A percentile compares a stretch with the other conserved stretches of the same genome.
Conservation (phyloP, 2,888 invertebrate genomes). For the Schrankia costaestrigalis region DNA sequence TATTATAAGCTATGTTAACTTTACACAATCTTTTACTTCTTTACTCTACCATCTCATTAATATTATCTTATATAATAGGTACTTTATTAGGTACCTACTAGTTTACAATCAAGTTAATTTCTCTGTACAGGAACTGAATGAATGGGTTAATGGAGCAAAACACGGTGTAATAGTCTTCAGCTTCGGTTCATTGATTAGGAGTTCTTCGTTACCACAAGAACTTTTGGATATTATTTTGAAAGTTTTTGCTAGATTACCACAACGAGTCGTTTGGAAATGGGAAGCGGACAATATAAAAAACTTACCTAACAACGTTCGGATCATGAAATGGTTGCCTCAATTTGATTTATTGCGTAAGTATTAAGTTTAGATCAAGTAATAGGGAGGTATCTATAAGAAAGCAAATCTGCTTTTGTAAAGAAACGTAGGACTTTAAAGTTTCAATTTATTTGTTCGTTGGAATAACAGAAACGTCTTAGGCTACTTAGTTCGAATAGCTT, state of each 20-base stretch:
- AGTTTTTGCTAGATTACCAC: constrained; percentile 80
- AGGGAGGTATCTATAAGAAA: too few species aligned
- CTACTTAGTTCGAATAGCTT: too few species aligned
- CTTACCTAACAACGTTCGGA: constrained; percentile 80
- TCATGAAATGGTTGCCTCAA: constrained; percentile 84
- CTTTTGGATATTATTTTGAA: constrained; percentile 78
- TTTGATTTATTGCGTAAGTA: constrained; percentile 83
- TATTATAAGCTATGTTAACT: too few species aligned
- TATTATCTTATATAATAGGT: neutral
- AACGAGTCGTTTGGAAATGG: constrained; percentile 88
- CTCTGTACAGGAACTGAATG: constrained; percentile 66
- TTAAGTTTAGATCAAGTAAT: too few species aligned
- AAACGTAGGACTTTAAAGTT: too few species aligned
- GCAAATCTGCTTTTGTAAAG: too few species aligned
- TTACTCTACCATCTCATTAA: too few species aligned
- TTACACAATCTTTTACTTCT: too few species aligned
- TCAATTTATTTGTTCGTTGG: too few species aligned
- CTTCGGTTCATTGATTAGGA: constrained; percentile 86
- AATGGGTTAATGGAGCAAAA: constrained; percentile 79
- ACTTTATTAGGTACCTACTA: neutral
- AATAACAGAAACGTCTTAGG: too few species aligned
- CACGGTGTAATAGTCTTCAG: constrained; percentile 85
- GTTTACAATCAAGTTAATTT: neutral
- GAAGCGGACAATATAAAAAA: constrained; percentile 76
- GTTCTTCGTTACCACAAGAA: constrained; percentile 79